Conservation (phyloP, 2,797 vertebrate species). For the Zenarchopterus dispar region DNA sequence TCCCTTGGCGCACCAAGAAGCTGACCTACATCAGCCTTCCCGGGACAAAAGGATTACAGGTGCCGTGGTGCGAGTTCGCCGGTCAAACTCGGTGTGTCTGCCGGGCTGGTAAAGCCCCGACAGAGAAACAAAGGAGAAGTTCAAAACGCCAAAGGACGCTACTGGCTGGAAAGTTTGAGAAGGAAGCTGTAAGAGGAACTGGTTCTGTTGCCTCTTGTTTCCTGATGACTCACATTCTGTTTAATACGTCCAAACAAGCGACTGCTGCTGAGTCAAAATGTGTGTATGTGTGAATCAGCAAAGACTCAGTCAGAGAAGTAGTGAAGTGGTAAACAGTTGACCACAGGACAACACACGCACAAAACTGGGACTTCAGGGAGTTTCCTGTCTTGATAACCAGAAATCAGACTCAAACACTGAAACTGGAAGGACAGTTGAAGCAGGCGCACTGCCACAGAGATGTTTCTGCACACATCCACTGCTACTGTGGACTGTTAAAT, state of each 20-base stretch:
- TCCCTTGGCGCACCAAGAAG: conserved; percentile 40
- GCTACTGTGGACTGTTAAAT: conserved; percentile 67
- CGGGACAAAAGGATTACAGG: conserved; percentile 54
- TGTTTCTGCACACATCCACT: conserved; percentile 12
- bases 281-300: conserved; percentile 57
- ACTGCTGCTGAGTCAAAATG: conserved; percentile 65
- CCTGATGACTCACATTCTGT: conserved; percentile 60
- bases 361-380: conserved; percentile 25
- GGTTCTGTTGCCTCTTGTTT: conserved; percentile 28
- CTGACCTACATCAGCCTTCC: conserved; percentile 60
- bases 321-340: conserved; percentile 30
- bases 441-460: background rate
- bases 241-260: conserved; percentile 54
- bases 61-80: conserved; percentile 39
- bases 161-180: conserved; percentile 54
- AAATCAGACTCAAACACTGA: conserved; percentile 26
- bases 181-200: conserved; percentile 37
- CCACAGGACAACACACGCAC: conserved; percentile 28
- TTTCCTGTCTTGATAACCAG: conserved; percentile 29
- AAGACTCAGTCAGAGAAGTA: conserved; percentile 34
- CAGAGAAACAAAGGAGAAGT: conserved; percentile 11
- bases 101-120: conserved; percentile 24
- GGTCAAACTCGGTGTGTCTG: conserved; percentile 17
- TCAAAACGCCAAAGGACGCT: background rate
- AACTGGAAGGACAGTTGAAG: conserved; percentile 42